These are phyloP conservation scores for Perca fluviatilis DNA, from an alignment of 2,113 vertebrate genomes.

Conservation along the genomic window DNA sequence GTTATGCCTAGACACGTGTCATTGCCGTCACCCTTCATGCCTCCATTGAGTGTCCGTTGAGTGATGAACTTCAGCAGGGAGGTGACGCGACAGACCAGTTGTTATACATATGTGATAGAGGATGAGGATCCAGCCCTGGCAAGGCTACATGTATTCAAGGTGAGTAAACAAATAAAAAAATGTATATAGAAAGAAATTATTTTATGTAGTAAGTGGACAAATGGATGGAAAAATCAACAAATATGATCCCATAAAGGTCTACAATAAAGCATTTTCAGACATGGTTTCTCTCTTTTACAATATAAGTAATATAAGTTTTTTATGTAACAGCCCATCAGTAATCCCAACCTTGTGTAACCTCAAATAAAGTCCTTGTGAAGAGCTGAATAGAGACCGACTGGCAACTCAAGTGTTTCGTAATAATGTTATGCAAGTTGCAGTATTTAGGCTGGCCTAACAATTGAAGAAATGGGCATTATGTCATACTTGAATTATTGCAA, in stretches of 20 bases:
- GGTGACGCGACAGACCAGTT: conserved; percentile 69
- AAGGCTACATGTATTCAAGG: conserved; percentile 76
- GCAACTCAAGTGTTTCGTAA: conserved; percentile 25
- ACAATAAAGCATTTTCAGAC: background rate
- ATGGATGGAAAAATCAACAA: too few species aligned
- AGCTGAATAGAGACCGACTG: background rate
- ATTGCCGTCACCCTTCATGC: conserved; percentile 1
- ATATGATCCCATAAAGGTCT: background rate
- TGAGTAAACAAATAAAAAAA: conserved; percentile 41
- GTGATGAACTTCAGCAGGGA: conserved; percentile 78
- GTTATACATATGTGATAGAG: conserved; percentile 82
- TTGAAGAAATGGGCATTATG: background rate
- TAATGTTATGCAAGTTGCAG: conserved; percentile 7
- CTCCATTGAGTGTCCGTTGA: conserved; percentile 22
- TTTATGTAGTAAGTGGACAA: too few species aligned
- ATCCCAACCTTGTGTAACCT: conserved; percentile 15
- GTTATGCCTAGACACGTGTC: conserved; percentile 8
- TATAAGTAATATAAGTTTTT: conserved; percentile 4
- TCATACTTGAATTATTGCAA: background rate
- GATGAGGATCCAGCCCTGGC: conserved; percentile 71
- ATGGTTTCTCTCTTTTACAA: background rate
- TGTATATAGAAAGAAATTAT: too few species aligned
- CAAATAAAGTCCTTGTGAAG: conserved; percentile 13
- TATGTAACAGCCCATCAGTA: conserved; percentile 32
- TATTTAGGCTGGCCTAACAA: background rate